These are phyloP conservation scores for Patiria miniata DNA, from an alignment of 35 echinoderm and acorn worm species.

Conservation along the genomic window DNA sequence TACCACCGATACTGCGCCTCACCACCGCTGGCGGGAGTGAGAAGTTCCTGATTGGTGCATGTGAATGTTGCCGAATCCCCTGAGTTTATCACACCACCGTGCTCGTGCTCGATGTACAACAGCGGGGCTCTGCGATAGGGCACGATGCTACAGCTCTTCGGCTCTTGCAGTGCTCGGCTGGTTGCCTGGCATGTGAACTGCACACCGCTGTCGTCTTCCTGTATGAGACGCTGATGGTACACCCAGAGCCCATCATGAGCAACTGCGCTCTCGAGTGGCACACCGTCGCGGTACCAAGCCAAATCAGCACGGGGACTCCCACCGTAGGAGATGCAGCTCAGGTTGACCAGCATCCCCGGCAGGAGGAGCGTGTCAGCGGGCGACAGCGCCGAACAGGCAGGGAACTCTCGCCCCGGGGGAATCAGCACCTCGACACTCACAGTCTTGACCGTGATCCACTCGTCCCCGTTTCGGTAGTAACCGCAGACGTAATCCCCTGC, in stretches of 20 bases:
- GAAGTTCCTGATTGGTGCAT: neutral
- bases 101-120: neutral
- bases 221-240: neutral
- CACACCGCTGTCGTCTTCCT: conserved; percentile 19
- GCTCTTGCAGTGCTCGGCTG: conserved; percentile 14
- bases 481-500: conserved; percentile 26
- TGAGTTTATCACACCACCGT: neutral
- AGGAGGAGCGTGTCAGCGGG: neutral
- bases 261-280: neutral
- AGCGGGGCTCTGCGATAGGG: conserved; percentile 7
- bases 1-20: neutral
- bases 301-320: conserved; percentile 19
- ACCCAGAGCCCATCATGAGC: neutral
- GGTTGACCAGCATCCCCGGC: conserved; percentile 13
- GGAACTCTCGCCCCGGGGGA: conserved; percentile 25
- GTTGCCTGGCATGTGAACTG: conserved; percentile 29
- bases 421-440: neutral
- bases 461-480: neutral
- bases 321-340: conserved; percentile 40
- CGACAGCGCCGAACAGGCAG: neutral
- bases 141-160: neutral
- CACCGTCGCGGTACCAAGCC: conserved; percentile 7
- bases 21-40: neutral
- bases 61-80: conserved; percentile 21
- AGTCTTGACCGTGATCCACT: conserved; percentile 14